Percentiles rank a stretch among this genome's conserved stretches.
Evolutionary conservation across 1,140 invertebrate genomes (phyloP).

Genomic region (Drosophila arizonae): DNA sequence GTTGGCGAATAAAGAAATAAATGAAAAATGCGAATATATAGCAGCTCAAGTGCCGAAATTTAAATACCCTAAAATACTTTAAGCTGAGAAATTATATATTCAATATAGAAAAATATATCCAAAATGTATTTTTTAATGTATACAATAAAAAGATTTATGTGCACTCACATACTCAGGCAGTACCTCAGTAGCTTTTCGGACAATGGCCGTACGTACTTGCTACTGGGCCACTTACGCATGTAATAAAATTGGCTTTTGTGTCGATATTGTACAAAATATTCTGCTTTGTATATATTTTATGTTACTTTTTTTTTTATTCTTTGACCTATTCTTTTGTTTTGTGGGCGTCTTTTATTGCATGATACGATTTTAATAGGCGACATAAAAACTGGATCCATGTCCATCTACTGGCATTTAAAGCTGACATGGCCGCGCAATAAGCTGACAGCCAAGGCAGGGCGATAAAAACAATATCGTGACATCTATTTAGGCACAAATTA

Average conservation of each 20-base stretch:
- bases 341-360: constrained; percentile 56
- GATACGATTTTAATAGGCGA: constrained; percentile 66
- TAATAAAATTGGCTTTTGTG: constrained; percentile 73
- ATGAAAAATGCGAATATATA: constrained; percentile 5
- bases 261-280: constrained; percentile 55
- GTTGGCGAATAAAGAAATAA: constrained; percentile 24
- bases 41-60: constrained; percentile 13
- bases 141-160: neutral
- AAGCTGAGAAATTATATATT: neutral
- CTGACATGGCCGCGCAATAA: constrained; percentile 12
- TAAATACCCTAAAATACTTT: neutral
- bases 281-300: constrained; percentile 60
- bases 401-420: constrained; percentile 57
- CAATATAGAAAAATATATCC: neutral
- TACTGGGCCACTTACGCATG: constrained; percentile 50
- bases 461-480: constrained; percentile 11
- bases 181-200: neutral
- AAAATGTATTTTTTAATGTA: neutral
- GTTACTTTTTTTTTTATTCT: constrained; percentile 38
- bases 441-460: neutral
- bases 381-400: constrained; percentile 40
- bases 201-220: constrained; percentile 9
- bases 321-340: constrained; percentile 10
- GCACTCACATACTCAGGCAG: neutral
- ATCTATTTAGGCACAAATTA: constrained; percentile 16